Base-by-base conservation (phyloP, 2,113 vertebrate species). In the Ophthalmolycus amberensis region DNA sequence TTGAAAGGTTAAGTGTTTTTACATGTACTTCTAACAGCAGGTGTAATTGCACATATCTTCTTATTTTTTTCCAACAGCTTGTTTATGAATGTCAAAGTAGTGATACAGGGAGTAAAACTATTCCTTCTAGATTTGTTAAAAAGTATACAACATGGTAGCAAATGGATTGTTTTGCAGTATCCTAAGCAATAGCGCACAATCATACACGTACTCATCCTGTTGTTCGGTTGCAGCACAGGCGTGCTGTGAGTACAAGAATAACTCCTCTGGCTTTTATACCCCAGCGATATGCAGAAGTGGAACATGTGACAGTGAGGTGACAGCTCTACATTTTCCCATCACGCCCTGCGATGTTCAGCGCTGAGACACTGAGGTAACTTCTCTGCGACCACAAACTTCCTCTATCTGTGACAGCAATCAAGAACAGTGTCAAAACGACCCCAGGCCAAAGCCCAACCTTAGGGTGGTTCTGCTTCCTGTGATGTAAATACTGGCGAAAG, bases 211-310 rank as follows among this genome's bases (percentile, higher is more conserved):
- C 63, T 52, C 58, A 60, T 48, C 70, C 52, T 82, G 70, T 15
- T 70, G 68, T n/a, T 82, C 75, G 5, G 59, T 25, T 1, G 71
- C 48, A 65, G 73, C 80, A 70, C 60, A 29, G 29, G 0, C 54
- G 0, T 5, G 40, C 44, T 84, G 59, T 77, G 75, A 75, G 66
- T 66, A 80, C 93, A 77, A 94, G 88, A 94, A 94, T 95, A 95
- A 82, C 92, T 87, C 71, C 10, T 14, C 71, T 0, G 42, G 32
- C 87, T 90, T 94, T 91, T 95, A 96, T 95, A 95, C 91, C 86
- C 56, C 76, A 0, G 38, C 25, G 32, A 77, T 92, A 93, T 68
- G 91, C 80, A 90, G 94, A 95, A 95, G 88, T 83, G 0, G 1
- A 84, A 62, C 93, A 93, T 46, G 85, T 95, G 94, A 93, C 80